Evolutionary conservation across 2,797 vertebrate species (phyloP).

Genomic region (Falco cherrug): DNA sequence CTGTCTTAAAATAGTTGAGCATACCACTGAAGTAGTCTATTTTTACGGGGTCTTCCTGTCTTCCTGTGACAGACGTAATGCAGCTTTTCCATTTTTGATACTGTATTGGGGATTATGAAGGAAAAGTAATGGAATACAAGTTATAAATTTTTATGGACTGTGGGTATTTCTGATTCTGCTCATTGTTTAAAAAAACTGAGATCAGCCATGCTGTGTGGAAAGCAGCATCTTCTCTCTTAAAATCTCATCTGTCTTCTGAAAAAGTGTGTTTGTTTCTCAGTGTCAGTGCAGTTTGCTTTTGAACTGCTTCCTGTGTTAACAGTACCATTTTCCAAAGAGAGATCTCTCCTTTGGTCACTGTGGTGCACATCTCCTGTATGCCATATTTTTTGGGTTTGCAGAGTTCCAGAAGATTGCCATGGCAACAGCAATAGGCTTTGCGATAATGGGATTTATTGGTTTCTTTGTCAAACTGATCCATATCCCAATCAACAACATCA

Average conservation of each 20-base stretch:
- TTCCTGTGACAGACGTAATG: neutral
- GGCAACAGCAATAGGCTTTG: conserved; percentile 98
- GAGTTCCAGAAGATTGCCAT: conserved; percentile 99
- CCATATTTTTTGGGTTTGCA: conserved; percentile 48
- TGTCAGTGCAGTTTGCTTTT: neutral
- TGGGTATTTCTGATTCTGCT: neutral
- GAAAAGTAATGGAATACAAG: neutral
- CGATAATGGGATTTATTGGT: conserved; percentile 99
- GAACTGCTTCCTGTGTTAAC: neutral
- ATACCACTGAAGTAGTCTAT: accelerated
- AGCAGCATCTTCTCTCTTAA: neutral
- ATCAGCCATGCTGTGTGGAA: neutral
- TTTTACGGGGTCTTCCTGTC: neutral
- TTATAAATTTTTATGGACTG: neutral
- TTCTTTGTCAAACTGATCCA: conserved; percentile 99
- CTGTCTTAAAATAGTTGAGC: neutral
- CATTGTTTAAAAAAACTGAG: neutral
- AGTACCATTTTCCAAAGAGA: neutral
- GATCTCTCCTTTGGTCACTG: neutral
- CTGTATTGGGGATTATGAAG: neutral
- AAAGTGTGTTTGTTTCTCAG: neutral
- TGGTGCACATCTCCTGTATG: neutral
- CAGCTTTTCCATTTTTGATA: neutral
- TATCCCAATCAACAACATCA: conserved; percentile 99
- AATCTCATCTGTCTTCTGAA: neutral